Evolutionary conservation across 2,888 invertebrate species (phyloP), one percentile per base, ranked within the genome.

Genomic region (Caenorhabditis virilis): DNA sequence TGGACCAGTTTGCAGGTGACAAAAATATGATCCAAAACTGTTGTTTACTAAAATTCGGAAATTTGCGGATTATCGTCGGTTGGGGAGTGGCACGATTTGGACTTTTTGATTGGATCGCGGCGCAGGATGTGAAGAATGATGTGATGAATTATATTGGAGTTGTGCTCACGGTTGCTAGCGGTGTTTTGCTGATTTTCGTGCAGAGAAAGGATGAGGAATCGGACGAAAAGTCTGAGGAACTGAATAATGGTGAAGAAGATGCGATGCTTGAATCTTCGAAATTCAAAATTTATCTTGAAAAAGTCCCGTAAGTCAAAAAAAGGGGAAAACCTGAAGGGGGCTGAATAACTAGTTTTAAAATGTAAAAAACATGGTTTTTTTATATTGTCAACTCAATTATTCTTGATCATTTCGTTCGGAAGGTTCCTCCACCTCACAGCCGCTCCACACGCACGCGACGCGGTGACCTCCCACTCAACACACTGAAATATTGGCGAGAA

Each of bases 81-180:
- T 80, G 79, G 79, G 70, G 74, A 39, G 78, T 80, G 9, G 80
- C 79, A n/a, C 64, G 78, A 22, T 80, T 80, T 48, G 80, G 80
- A 7, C 58, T 80, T 9, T 78, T 78, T 52, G 60, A 62, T 1
- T 62, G 72, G 67, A 53, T 77, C 16, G 47, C 57, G n/a, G 56
- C 79, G 43, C 66, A 72, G 49, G 58, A 64, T 15, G 78, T 78
- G 9, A 57, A 67, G 33, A 72, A 76, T 46, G 69, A 74, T 41
- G 43, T 66, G 13, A 39, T 80, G 53, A 80, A 80, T 58, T 79
- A 77, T 52, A 30, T 72, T n/a, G 80, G 80, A 23, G 56, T 80
- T 25, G 61, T 55, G 9, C 22, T 80, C n/a, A 80, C 78, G 1
- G 48, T 80, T 13, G 35, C 76, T 22, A 72, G 72, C 58, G 77